Conservation (phyloP, 2,797 vertebrate genomes). For the Paramormyrops hopkinsi region DNA sequence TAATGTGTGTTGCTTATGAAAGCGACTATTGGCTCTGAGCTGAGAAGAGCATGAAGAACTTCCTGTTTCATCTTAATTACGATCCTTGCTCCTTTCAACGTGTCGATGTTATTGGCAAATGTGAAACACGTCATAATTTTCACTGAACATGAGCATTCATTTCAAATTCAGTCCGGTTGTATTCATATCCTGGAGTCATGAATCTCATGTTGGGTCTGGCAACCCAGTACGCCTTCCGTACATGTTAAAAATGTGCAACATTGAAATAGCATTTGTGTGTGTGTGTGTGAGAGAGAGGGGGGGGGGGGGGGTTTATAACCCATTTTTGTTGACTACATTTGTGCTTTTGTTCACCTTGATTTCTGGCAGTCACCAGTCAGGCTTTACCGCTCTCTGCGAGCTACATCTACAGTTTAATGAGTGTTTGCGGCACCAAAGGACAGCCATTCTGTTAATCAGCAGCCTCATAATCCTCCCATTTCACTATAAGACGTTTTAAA, state of each 20-base stretch:
- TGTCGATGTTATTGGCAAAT: neutral
- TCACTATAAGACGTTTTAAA: neutral
- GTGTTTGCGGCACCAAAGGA: neutral
- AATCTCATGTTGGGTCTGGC: neutral
- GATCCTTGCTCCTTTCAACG: neutral
- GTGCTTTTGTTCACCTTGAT: neutral
- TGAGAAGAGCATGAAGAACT: neutral
- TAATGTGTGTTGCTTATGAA: neutral
- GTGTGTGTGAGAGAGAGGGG: neutral
- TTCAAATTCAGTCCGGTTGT: neutral
- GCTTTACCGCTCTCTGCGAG: neutral
- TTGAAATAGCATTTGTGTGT: neutral
- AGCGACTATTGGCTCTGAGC: neutral
- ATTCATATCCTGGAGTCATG: neutral
- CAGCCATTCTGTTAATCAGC: neutral
- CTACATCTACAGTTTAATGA: neutral
- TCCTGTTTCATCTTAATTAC: neutral
- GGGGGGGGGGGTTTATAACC: neutral
- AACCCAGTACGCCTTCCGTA: neutral
- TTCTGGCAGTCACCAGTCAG: neutral
- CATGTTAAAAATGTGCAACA: neutral
- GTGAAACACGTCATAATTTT: neutral
- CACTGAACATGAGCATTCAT: neutral
- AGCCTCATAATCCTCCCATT: neutral
- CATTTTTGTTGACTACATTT: neutral